A percentile compares a stretch with the other conserved stretches of the same genome.
These are phyloP conservation scores for Carassius gibelio DNA, from an alignment of 2,113 vertebrate genomes.

Conservation along the genomic window DNA sequence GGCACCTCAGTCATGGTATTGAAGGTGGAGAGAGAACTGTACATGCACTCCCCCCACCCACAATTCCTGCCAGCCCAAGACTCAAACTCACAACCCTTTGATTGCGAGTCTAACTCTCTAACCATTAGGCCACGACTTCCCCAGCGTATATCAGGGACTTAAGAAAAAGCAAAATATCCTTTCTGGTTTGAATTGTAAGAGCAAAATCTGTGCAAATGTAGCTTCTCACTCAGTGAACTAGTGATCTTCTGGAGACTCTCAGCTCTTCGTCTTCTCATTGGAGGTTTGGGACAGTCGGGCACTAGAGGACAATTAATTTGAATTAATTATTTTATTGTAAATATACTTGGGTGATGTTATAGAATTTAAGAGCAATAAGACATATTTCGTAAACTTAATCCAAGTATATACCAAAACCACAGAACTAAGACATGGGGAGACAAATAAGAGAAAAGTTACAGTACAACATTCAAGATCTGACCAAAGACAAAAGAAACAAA, in stretches of 20 bases:
- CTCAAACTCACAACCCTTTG: no score
- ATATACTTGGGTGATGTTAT: not conserved
- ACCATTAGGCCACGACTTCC: no score
- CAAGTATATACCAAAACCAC: no score
- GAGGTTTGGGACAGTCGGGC: conserved; percentile 52
- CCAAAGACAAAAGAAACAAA: no score
- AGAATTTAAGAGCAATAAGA: not conserved
- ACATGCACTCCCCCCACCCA: no score
- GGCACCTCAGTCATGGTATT: no score
- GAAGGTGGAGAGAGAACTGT: no score
- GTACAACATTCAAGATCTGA: no score
- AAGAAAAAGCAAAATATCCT: not conserved
- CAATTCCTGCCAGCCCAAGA: no score
- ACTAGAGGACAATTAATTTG: conserved; percentile 48
- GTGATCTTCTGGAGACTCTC: conserved; percentile 58
- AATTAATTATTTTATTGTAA: not conserved
- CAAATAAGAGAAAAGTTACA: no score
- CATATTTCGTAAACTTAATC: not conserved
- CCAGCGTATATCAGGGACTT: not conserved
- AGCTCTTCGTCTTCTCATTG: conserved; percentile 54
- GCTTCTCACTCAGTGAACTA: conserved; percentile 49
- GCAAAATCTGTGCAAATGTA: not conserved
- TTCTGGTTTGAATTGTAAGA: not conserved
- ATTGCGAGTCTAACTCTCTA: no score
- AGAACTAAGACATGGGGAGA: no score